Conservation (phyloP, 2,797 vertebrate genomes). For the Carapus acus region DNA sequence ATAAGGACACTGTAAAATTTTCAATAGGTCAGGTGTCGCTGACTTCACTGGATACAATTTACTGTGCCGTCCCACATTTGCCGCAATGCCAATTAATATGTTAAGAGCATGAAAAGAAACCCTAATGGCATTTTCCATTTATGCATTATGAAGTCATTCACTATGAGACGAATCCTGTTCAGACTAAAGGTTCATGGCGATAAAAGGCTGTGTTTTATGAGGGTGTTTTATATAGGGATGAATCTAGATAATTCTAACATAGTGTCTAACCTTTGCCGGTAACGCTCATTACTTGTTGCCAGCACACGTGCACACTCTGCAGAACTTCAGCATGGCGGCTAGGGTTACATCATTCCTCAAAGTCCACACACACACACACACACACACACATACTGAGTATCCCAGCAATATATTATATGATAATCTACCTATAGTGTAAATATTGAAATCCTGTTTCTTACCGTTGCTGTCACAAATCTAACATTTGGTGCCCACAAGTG, state of each 20-base stretch:
- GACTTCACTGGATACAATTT: slow-evolving; percentile 73
- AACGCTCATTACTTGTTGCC: slow-evolving; percentile 58
- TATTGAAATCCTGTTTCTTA: too few relatives aligned
- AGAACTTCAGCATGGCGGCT: slow-evolving; percentile 22
- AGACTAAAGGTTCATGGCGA: slow-evolving; percentile 57
- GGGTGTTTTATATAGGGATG: slow-evolving; percentile 60
- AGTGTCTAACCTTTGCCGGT: slow-evolving; percentile 59
- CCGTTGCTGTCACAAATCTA: too few relatives aligned
- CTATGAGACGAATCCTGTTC: slow-evolving; percentile 58
- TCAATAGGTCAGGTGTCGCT: slow-evolving; percentile 75
- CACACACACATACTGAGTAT: background rate
- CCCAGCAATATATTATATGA: too few relatives aligned
- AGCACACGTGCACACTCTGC: slow-evolving; percentile 33
- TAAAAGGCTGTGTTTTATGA: slow-evolving; percentile 59
- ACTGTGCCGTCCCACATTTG: slow-evolving; percentile 68
- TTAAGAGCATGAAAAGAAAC: slow-evolving; percentile 70
- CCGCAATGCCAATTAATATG: slow-evolving; percentile 75
- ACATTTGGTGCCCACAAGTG: too few relatives aligned
- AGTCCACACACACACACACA: background rate
- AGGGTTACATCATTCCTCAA: slow-evolving; percentile 37
- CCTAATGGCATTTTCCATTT: slow-evolving; percentile 71
- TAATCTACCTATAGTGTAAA: too few relatives aligned
- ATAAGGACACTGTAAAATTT: slow-evolving; percentile 76
- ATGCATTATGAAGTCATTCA: slow-evolving; percentile 68
- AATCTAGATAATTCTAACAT: slow-evolving; percentile 65